Conservation (phyloP, 2,888 invertebrate genomes). For the Ellobium chinense region DNA sequence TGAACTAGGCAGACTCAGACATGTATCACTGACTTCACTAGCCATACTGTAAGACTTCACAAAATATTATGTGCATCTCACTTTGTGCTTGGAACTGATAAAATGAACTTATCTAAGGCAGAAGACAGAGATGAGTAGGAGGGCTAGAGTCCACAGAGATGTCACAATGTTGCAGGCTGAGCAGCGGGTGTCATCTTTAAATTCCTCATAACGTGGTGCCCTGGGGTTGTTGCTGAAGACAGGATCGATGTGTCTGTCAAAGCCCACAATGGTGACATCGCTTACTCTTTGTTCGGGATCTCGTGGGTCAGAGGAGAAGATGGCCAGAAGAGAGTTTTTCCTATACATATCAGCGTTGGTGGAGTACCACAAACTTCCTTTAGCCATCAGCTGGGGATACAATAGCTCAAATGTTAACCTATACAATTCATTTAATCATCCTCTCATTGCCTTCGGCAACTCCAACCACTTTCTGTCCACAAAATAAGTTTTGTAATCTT, state of each 20-base stretch:
- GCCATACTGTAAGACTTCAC: too few species aligned
- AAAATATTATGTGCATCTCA: too few species aligned
- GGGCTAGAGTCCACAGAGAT: background rate
- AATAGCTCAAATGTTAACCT: too few species aligned
- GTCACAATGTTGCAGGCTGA: background rate
- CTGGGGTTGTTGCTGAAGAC: slow-evolving; percentile 47
- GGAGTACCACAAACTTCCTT: slow-evolving; percentile 50
- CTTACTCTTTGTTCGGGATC: slow-evolving; percentile 44
- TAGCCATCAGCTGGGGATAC: slow-evolving; percentile 22
- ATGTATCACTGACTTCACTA: too few species aligned
- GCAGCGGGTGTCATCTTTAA: background rate
- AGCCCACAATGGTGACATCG: slow-evolving; percentile 51
- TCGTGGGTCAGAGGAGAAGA: slow-evolving; percentile 38
- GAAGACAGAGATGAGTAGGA: background rate
- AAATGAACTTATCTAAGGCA: background rate
- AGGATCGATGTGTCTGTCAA: slow-evolving; percentile 49
- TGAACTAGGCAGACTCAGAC: too few species aligned
- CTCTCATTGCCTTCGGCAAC: too few species aligned
- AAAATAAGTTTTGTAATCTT: too few species aligned
- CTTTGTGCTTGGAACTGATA: too few species aligned
- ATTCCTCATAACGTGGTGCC: background rate
- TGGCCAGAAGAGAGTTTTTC: slow-evolving; percentile 37
- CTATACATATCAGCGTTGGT: slow-evolving; percentile 52
- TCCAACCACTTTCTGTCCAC: too few species aligned
- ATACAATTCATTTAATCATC: too few species aligned